Evolutionary conservation across 2,113 vertebrate species (phyloP).

Genomic region (Corythaixoides concolor): DNA sequence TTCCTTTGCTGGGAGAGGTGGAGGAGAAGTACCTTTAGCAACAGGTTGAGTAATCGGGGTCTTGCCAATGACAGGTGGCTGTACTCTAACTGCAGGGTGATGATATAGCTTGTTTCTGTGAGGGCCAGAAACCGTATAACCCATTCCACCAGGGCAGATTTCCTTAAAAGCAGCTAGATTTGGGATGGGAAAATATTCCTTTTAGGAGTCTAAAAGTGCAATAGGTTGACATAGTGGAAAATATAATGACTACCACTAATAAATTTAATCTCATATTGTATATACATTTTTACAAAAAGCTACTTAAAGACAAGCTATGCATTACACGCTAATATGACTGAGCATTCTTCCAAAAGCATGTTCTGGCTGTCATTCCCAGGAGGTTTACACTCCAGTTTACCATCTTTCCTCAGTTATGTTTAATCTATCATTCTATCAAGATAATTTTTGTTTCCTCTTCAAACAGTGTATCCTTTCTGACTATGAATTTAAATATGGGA

Average conservation of each 20-base stretch:
- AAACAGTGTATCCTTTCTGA: background rate
- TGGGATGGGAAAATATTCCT: conserved; percentile 83
- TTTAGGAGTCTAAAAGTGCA: conserved; percentile 84
- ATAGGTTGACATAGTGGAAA: conserved; percentile 80
- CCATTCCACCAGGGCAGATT: conserved; percentile 99
- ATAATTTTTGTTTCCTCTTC: background rate
- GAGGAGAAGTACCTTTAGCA: conserved; percentile 81
- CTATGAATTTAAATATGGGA: background rate
- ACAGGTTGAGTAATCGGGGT: conserved; percentile 84
- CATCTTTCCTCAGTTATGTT: background rate
- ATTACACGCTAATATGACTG: conserved; percentile 25
- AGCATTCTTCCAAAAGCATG: conserved; percentile 31
- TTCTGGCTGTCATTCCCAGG: background rate
- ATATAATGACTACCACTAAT: conserved; percentile 75
- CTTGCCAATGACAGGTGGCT: conserved; percentile 81
- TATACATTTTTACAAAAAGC: conserved; percentile 28
- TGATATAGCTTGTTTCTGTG: conserved; percentile 86
- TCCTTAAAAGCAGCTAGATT: conserved; percentile 95
- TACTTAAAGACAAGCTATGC: conserved; percentile 22
- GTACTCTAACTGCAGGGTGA: conserved; percentile 84
- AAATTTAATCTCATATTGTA: conserved; percentile 50
- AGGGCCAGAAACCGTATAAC: conserved; percentile 93
- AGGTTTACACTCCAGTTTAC: background rate
- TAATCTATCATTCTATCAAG: background rate
- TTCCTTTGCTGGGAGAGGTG: conserved; percentile 88